These are phyloP conservation scores for Bathynomus jamesi DNA, from an alignment of 1,140 invertebrate species.

Conservation along the genomic window DNA sequence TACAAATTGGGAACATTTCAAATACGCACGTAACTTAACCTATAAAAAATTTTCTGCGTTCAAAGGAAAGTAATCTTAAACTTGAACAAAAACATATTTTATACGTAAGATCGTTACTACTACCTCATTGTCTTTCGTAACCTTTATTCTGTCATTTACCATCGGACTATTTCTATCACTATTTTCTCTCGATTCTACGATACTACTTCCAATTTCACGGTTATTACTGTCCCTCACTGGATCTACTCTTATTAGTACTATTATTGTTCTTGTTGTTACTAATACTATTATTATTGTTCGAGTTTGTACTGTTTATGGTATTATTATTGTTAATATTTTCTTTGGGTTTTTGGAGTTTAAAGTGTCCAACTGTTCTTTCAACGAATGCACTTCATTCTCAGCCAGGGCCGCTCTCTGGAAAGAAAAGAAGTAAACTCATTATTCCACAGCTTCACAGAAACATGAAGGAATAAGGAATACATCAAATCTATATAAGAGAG, in stretches of 20 bases:
- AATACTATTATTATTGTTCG: background rate
- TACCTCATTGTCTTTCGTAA: slow-evolving; percentile 8
- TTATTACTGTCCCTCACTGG: background rate
- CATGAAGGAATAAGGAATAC: background rate
- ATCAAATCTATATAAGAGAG: background rate
- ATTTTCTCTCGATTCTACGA: slow-evolving; percentile 13
- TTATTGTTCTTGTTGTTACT: too few relatives aligned
- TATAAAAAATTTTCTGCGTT: too few relatives aligned
- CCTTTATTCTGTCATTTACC: slow-evolving; percentile 8
- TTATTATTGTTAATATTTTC: slow-evolving; percentile 13
- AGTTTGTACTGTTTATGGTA: slow-evolving; percentile 9
- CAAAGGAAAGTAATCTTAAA: too few relatives aligned
- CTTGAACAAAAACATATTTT: too few relatives aligned
- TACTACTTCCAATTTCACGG: slow-evolving; percentile 5
- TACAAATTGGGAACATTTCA: too few relatives aligned
- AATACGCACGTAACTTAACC: too few relatives aligned
- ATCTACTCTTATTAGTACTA: slow-evolving; percentile 7
- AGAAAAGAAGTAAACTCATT: slow-evolving; percentile 8
- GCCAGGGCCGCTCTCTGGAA: slow-evolving; percentile 16
- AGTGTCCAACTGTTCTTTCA: slow-evolving; percentile 15
- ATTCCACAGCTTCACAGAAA: too few relatives aligned
- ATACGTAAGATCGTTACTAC: too few relatives aligned
- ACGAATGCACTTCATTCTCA: slow-evolving; percentile 10
- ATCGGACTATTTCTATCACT: slow-evolving; percentile 6
- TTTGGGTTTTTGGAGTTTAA: slow-evolving; percentile 15